Percentiles rank a stretch among this genome's conserved stretches.
These are phyloP conservation scores for Merodon equestris DNA, from an alignment of 2,888 invertebrate species.

Conservation along the genomic window DNA sequence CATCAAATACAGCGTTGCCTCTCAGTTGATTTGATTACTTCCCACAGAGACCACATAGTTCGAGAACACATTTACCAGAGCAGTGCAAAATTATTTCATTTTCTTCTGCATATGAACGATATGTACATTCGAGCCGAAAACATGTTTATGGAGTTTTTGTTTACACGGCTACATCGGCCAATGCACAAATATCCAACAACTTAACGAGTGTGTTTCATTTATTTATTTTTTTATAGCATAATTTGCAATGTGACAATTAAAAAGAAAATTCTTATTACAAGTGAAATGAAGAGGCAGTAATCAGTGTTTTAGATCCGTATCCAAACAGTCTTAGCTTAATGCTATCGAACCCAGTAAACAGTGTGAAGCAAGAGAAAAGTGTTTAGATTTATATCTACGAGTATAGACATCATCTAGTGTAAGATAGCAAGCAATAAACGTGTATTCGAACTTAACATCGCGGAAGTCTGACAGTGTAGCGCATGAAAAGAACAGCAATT, in stretches of 20 bases:
- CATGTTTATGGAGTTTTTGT: constrained; percentile 44
- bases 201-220: neutral
- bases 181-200: neutral
- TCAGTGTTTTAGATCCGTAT: neutral
- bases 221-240: constrained; percentile 31
- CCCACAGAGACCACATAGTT: neutral
- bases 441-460: neutral
- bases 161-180: constrained; percentile 6
- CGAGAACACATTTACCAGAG: too few species aligned
- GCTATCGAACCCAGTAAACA: constrained; percentile 10
- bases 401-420: too few species aligned
- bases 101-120: too few species aligned
- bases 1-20: too few species aligned
- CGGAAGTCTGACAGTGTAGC: constrained; percentile 35
- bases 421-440: constrained; percentile 1
- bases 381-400: constrained; percentile 3
- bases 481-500: constrained; percentile 55
- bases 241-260: constrained; percentile 57
- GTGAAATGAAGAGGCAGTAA: constrained; percentile 12
- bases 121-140: constrained; percentile 34
- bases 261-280: constrained; percentile 42
- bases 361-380: constrained; percentile 20
- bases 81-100: constrained; percentile 10
- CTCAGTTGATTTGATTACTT: constrained; percentile 25
- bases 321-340: too few species aligned